phyloP scores from a whole-genome alignment of 92 coral and sea anemone species.

The Hydrozoanthus gracilis region DNA sequence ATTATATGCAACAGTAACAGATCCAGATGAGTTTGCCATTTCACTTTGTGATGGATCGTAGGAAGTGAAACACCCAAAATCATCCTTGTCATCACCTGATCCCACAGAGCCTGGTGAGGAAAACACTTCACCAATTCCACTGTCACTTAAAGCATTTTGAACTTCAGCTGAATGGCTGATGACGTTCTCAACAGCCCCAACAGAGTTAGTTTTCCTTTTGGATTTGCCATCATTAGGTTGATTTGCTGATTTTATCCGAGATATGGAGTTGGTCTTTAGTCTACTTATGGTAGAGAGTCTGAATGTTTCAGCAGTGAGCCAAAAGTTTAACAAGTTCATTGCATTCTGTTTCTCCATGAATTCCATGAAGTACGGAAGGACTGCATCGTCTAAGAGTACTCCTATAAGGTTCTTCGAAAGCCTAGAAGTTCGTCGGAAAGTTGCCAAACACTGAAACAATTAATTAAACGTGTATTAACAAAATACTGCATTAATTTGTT shows the following conservation, averaged over 20 bases:
- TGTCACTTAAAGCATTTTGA: slow-evolving; percentile 24
- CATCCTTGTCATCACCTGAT: slow-evolving; percentile 52
- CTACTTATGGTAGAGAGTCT: slow-evolving; percentile 89
- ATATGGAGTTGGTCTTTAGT: slow-evolving; percentile 73
- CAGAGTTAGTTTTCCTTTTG: background rate
- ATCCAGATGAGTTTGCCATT: background rate
- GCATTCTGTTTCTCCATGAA: slow-evolving; percentile 92
- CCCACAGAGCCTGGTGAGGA: slow-evolving; percentile 22
- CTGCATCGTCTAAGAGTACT: slow-evolving; percentile 89
- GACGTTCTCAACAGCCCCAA: background rate
- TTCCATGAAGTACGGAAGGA: slow-evolving; percentile 94
- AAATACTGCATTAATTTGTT: too few relatives aligned
- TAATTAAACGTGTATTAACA: too few relatives aligned
- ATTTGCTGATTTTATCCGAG: slow-evolving; percentile 76
- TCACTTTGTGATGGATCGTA: slow-evolving; percentile 34
- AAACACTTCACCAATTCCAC: slow-evolving; percentile 19
- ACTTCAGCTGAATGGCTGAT: background rate
- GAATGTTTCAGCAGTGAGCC: slow-evolving; percentile 97
- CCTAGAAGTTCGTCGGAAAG: slow-evolving; percentile 87
- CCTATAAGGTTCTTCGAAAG: slow-evolving; percentile 84
- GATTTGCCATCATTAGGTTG: slow-evolving; percentile 29
- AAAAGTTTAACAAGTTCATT: slow-evolving; percentile 85
- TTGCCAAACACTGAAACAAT: slow-evolving; percentile 87
- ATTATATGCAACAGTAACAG: slow-evolving; percentile 29
- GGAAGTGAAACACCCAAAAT: slow-evolving; percentile 70